Evolutionary conservation across 2,113 vertebrate species (phyloP).

Genomic region (Myocastor coypus): DNA sequence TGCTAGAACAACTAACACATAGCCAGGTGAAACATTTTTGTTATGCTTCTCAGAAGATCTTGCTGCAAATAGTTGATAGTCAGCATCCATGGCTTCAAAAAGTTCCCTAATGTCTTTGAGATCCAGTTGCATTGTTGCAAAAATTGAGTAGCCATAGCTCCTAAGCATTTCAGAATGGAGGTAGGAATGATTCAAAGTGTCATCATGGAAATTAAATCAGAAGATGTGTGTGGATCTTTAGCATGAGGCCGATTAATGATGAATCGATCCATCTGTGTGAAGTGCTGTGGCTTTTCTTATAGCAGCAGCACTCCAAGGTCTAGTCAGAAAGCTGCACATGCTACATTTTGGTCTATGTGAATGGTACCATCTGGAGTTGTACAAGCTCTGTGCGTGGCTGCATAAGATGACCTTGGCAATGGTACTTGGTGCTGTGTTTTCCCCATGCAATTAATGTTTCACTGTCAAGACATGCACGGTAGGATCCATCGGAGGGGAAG

Average conservation of each 20-base stretch:
- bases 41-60: not conserved
- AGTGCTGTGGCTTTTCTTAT: not conserved
- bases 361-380: not conserved
- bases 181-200: not conserved
- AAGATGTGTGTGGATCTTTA: not conserved
- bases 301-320: not conserved
- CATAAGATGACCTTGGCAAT: not conserved
- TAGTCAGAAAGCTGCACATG: not conserved
- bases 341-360: not conserved
- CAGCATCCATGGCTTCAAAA: not conserved
- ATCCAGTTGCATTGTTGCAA: not conserved
- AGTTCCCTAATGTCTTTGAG: constrained; percentile 6
- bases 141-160: constrained; percentile 12
- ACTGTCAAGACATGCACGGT: not conserved
- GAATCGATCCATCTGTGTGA: not conserved
- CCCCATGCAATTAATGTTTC: not conserved
- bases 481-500: not conserved
- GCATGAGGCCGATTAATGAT: not conserved
- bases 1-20: not conserved
- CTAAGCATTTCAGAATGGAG: not conserved
- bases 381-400: not conserved
- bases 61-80: constrained; percentile 20
- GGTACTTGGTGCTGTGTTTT: not conserved
- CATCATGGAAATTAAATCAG: constrained; percentile 23
- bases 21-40: not conserved